phyloP scores from a whole-genome alignment of 1,140 invertebrate species.

The Ptiloglossa arizonensis region DNA sequence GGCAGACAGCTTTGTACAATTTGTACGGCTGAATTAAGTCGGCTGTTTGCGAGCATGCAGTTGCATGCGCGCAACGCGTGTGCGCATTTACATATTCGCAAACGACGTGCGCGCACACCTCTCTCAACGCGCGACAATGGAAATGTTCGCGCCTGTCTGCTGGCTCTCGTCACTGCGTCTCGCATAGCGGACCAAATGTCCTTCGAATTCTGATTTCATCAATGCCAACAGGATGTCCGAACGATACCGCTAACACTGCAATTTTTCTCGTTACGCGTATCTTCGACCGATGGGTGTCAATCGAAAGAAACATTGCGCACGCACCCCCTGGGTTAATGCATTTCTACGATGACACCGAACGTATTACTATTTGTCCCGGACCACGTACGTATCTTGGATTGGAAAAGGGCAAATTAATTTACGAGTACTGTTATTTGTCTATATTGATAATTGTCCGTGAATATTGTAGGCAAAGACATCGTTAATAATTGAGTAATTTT shows the following conservation, averaged over 20 bases:
- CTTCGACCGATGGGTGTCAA: too few species aligned
- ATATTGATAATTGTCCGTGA: too few species aligned
- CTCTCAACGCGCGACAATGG: not conserved
- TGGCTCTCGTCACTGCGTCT: not conserved
- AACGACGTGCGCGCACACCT: not conserved
- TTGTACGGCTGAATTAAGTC: slow-evolving; percentile 36
- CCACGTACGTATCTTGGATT: too few species aligned
- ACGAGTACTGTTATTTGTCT: too few species aligned
- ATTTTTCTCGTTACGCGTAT: slow-evolving; percentile 23
- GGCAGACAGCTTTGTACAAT: slow-evolving; percentile 43
- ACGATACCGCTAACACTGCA: slow-evolving; percentile 49
- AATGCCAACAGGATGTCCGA: slow-evolving; percentile 53
- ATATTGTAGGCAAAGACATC: too few species aligned
- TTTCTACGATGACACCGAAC: too few species aligned
- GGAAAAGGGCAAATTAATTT: too few species aligned
- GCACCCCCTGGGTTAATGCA: too few species aligned
- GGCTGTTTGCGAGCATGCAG: not conserved
- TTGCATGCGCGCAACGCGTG: not conserved
- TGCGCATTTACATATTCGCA: not conserved
- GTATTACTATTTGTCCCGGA: too few species aligned
- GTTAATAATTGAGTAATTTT: too few species aligned
- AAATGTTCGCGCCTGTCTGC: slow-evolving; percentile 11
- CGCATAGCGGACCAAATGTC: slow-evolving; percentile 36
- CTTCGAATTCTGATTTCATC: slow-evolving; percentile 43
- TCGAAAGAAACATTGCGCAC: too few species aligned